Evolutionary conservation across 2,888 invertebrate species (phyloP).

Genomic region (Platerodrilus igneus): DNA sequence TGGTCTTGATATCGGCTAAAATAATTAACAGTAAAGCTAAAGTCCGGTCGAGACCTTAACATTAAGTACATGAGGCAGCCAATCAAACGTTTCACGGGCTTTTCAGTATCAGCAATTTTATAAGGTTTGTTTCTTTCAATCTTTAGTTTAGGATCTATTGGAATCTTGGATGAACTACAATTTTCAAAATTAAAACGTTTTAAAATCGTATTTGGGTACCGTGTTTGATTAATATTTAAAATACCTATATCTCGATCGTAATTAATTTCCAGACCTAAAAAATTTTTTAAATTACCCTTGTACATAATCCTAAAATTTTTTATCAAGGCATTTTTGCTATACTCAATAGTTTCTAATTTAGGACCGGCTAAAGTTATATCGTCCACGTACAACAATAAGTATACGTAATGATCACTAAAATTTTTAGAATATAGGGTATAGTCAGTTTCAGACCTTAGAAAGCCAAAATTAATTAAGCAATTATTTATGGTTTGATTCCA

Average conservation of each 20-base stretch:
- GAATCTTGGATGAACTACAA: slow-evolving; percentile 2
- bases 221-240: slow-evolving; percentile 11
- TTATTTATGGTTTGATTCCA: background rate
- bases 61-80: no score
- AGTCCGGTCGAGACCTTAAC: no score
- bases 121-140: no score
- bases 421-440: no score
- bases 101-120: no score
- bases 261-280: slow-evolving; percentile 18
- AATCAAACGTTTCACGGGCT: no score
- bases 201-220: slow-evolving; percentile 13
- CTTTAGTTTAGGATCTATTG: slow-evolving; percentile 6
- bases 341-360: background rate
- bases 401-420: no score
- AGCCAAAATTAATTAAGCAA: slow-evolving; percentile 3
- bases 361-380: slow-evolving; percentile 15
- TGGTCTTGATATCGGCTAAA: no score
- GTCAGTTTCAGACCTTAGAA: slow-evolving; percentile 14
- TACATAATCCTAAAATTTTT: slow-evolving; percentile 16
- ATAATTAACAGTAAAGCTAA: no score
- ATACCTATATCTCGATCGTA: slow-evolving; percentile 14
- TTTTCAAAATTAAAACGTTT: slow-evolving; percentile 19
- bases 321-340: slow-evolving; percentile 10
- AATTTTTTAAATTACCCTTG: slow-evolving; percentile 17
- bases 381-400: slow-evolving; percentile 2